Percentiles rank a stretch among this genome's conserved stretches.
phyloP scores from a whole-genome alignment of 2,888 invertebrate species.

The Ochropleura plecta region DNA sequence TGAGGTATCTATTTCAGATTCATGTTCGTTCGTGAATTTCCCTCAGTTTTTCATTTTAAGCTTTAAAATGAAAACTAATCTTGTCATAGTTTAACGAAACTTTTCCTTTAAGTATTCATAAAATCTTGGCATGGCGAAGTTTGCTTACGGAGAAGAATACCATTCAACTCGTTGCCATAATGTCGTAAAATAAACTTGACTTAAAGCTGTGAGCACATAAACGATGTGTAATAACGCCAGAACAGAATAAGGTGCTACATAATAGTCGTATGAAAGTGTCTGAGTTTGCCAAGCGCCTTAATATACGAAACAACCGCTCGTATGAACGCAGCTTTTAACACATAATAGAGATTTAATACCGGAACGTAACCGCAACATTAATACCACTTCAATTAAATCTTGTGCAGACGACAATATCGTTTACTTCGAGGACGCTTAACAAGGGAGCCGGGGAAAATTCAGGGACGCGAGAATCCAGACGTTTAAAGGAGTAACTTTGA shows the following conservation, averaged over 20 bases:
- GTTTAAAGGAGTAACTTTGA: conserved; percentile 24
- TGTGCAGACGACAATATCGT: conserved; percentile 52
- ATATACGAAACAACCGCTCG: conserved; percentile 29
- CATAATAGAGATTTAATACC: conserved; percentile 60
- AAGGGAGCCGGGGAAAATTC: conserved; percentile 37
- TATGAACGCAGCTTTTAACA: conserved; percentile 53
- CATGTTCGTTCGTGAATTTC: conserved; percentile 20
- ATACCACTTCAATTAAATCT: conserved; percentile 60
- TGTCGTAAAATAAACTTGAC: conserved; percentile 30
- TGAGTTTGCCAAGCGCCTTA: conserved; percentile 47
- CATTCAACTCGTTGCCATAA: background rate
- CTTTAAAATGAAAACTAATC: conserved; percentile 9
- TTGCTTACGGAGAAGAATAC: conserved; percentile 14
- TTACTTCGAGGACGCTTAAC: conserved; percentile 45
- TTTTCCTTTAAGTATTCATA: conserved; percentile 21
- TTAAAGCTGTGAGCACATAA: conserved; percentile 29
- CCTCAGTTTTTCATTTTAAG: conserved; percentile 9
- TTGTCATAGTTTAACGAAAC: background rate
- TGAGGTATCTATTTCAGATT: conserved; percentile 35
- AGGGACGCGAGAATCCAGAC: conserved; percentile 24
- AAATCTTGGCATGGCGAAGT: background rate
- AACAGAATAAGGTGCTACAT: conserved; percentile 40
- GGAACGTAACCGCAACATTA: conserved; percentile 55
- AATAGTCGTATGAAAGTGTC: conserved; percentile 38
- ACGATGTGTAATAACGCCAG: conserved; percentile 40